Conservation (phyloP, 1,140 invertebrate species). For the Hypothenemus hampei region DNA sequence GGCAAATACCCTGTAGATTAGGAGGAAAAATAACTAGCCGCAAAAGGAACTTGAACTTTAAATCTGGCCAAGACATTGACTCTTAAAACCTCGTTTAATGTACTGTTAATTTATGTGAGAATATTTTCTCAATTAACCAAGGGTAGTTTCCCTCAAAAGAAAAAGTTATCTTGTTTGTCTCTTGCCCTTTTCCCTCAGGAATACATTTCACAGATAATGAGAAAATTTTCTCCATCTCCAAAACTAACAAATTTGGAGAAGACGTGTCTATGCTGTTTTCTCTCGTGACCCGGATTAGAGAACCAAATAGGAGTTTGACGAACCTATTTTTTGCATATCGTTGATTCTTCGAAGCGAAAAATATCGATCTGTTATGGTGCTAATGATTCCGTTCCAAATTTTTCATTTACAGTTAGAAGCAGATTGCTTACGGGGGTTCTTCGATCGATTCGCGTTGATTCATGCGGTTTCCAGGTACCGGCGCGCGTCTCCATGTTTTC, state of each 20-base stretch:
- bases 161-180: too few species aligned
- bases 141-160: too few species aligned
- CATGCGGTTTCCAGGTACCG: slow-evolving; percentile 9
- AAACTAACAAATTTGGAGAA: too few species aligned
- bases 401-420: slow-evolving; percentile 9
- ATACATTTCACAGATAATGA: neutral
- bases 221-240: too few species aligned
- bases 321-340: slow-evolving; percentile 11
- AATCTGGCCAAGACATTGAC: slow-evolving; percentile 14
- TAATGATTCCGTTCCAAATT: slow-evolving; percentile 10
- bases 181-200: too few species aligned
- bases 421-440: slow-evolving; percentile 5
- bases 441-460: slow-evolving; percentile 11
- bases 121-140: too few species aligned
- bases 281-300: slow-evolving; percentile 7
- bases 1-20: too few species aligned
- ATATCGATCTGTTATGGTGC: slow-evolving; percentile 1
- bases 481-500: neutral
- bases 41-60: slow-evolving; percentile 19
- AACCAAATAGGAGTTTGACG: slow-evolving; percentile 6
- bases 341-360: neutral
- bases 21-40: too few species aligned
- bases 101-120: too few species aligned
- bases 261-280: too few species aligned
- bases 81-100: too few species aligned